Evolutionary conservation across 2,113 vertebrate genomes (phyloP).

Genomic region (Laterallus jamaicensis): DNA sequence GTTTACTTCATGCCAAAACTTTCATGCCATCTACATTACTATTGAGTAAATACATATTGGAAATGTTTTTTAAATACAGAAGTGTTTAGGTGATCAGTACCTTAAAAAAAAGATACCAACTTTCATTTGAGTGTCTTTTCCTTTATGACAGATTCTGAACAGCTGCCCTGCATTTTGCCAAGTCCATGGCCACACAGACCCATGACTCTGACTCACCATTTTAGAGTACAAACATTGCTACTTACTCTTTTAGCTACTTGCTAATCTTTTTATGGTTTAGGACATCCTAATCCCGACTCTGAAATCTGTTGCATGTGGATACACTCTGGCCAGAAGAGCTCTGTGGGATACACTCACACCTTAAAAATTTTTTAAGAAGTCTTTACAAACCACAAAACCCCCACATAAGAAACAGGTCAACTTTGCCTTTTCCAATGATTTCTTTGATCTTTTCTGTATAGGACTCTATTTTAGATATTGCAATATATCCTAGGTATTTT

Average conservation of each 20-base stretch:
- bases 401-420: neutral
- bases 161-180: neutral
- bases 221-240: neutral
- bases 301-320: neutral
- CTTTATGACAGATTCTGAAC: neutral
- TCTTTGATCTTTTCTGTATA: neutral
- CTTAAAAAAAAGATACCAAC: neutral
- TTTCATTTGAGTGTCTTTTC: neutral
- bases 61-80: neutral
- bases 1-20: neutral
- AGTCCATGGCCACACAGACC: neutral
- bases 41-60: neutral
- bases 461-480: neutral
- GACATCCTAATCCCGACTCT: neutral
- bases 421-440: neutral
- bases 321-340: neutral
- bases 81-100: neutral
- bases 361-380: neutral
- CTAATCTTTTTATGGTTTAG: neutral
- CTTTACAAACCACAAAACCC: neutral
- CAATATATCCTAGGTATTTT: neutral
- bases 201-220: slow-evolving; percentile 45
- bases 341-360: neutral
- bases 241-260: neutral
- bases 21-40: neutral